Percentiles rank a stretch among this genome's conserved stretches.
Evolutionary conservation across 2,888 invertebrate genomes (phyloP).

Genomic region (Heliconius hortense): DNA sequence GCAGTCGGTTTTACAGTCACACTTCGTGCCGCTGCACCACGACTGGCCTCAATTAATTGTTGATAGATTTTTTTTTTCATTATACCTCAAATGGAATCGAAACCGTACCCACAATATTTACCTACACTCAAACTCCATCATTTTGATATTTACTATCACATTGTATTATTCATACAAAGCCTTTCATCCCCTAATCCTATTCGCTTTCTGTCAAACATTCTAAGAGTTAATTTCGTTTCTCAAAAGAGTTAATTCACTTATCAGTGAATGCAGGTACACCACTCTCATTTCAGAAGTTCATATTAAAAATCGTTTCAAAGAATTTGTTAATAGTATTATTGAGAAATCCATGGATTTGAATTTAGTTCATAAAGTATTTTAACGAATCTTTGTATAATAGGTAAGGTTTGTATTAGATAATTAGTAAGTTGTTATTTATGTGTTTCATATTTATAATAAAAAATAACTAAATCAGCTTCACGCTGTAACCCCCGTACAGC

Average conservation of each 20-base stretch:
- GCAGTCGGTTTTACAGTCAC: no score
- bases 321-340: neutral
- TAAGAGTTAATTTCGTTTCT: conserved; percentile 12
- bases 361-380: neutral
- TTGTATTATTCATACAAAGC: neutral
- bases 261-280: conserved; percentile 11
- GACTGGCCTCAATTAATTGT: no score
- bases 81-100: neutral
- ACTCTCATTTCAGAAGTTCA: neutral
- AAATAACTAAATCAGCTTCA: no score
- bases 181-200: conserved; percentile 5
- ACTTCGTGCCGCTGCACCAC: no score
- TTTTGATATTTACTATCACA: no score
- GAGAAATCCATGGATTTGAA: neutral
- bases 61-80: no score
- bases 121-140: neutral
- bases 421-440: no score
- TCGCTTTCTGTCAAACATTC: conserved; percentile 1
- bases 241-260: conserved; percentile 19
- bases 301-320: conserved; percentile 9
- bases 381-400: no score
- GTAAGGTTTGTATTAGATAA: no score
- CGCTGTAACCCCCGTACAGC: no score
- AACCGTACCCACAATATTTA: neutral
- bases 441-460: no score